Evolutionary conservation across 2,888 invertebrate genomes (phyloP).

Genomic region (Clanis bilineata): DNA sequence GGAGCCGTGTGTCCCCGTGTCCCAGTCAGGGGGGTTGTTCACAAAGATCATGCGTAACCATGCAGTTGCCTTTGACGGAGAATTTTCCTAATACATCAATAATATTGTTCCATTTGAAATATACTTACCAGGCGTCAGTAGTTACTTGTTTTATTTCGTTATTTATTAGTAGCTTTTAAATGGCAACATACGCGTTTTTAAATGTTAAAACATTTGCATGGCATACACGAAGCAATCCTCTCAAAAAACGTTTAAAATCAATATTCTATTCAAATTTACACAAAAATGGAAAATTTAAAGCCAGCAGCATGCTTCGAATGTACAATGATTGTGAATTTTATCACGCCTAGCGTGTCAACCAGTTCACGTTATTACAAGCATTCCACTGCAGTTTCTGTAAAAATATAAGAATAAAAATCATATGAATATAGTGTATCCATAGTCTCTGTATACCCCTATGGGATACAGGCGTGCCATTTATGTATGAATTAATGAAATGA

Average conservation of each 20-base stretch:
- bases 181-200: constrained; percentile 19
- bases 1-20: too few species aligned
- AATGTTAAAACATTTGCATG: constrained; percentile 24
- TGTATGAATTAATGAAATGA: too few species aligned
- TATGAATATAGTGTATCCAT: too few species aligned
- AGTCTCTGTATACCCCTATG: too few species aligned
- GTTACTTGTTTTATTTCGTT: neutral
- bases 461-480: too few species aligned
- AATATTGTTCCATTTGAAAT: too few species aligned
- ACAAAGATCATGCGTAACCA: too few species aligned
- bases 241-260: constrained; percentile 36
- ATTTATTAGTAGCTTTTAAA: too few species aligned
- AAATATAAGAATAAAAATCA: too few species aligned
- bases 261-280: constrained; percentile 43
- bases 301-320: constrained; percentile 38
- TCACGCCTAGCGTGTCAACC: constrained; percentile 19
- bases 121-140: neutral
- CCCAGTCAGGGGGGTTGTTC: too few species aligned
- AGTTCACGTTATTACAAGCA: constrained; percentile 19
- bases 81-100: too few species aligned
- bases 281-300: constrained; percentile 41
- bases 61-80: too few species aligned
- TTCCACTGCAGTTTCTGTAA: constrained; percentile 26
- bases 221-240: constrained; percentile 26
- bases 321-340: constrained; percentile 38